Evolutionary conservation across 2,888 invertebrate species (phyloP), one percentile per base, ranked within the genome.

Genomic region (Watsonalla binaria): DNA sequence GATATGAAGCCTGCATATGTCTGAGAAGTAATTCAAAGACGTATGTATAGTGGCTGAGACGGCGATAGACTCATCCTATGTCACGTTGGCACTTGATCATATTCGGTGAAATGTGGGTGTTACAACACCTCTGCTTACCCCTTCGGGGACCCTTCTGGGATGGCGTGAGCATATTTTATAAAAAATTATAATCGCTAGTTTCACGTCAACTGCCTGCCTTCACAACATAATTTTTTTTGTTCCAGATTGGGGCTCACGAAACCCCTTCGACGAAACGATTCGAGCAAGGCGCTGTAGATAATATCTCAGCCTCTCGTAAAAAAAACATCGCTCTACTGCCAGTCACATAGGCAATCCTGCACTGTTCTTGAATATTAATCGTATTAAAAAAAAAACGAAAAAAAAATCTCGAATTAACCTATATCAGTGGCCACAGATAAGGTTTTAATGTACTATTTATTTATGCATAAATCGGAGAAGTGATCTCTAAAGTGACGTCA

Each of bases 401-500:
- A 72, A 80, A 74, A 75, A 70, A 75, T 65, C 78, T 80, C 84
- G 84, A 88, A 80, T 73, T 78, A 70, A 82, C 86, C 85, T 86
- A 89, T 84, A 74, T 84, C 85, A 61, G 86, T 86, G 90, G 90
- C 90, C 90, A 88, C 80, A 81, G 90, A 76, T 63, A 75, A 75
- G 68, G 76, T 66, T 72, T 62, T 72, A 68, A 72, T 72, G 74
- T 75, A 74, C 72, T 74, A 86, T 89, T 89, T 90, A 88, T 88
- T 86, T 87, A 89, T 89, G 88, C 88, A 86, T 88, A 84, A 85
- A 84, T 72, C 68, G 75, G 80, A 79, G 78, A 75, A 78, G 75
- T 84, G 90, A 90, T 90, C 90, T 90, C 90, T 85, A 78, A 80
- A 70, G 88, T 90, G 86, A 90, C 90, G 90, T 90, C 90, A 90